Evolutionary conservation across 2,888 invertebrate species (phyloP), one percentile per base, ranked within the genome.

Genomic region (Crossocerus cetratus): DNA sequence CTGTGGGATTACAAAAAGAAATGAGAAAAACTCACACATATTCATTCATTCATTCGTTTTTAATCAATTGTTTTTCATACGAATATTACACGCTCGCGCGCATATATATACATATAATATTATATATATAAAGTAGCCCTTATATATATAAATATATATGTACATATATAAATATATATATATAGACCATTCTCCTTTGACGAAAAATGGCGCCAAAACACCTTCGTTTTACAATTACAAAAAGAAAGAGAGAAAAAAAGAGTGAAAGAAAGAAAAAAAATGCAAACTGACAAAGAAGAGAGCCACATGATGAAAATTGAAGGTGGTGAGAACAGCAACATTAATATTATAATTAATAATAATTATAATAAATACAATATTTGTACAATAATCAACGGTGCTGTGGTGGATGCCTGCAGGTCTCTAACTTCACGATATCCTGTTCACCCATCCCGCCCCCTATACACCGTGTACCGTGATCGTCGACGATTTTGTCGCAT

Each of bases 291-390:
- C 80, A 81, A 84, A 83, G 76, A 86, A 78, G 32, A 77, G 80
- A 80, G 72, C 81, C 82, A 84, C 86, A 77, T 74, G 81, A 81
- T 84, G 84, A 86, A 83, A 83, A 87, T 83, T 86, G 83, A 88
- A 85, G 83, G 86, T 87, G 88, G 86, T 87, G 83, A 86, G 88
- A 89, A 88, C 87, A 87, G 87, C 86, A 88, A 89, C 86, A 89
- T 87, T 89, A 88, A 87, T 88, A 89, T 89, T 89, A 90, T 88
- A 87, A 89, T 88, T 89, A 88, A 89, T 89, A 89, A 87, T 87
- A 87, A 89, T 89, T 88, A 89, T 89, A 89, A 90, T 90, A 89
- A 90, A 90, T 89, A 89, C 88, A 89, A 89, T 89, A 89, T 90
- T 90, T 90, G 90, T 90, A 90, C 89, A 90, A 89, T 90, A 89